Percentiles rank a stretch among this genome's conserved stretches.
These are phyloP conservation scores for Florisuga fusca DNA, from an alignment of 2,797 vertebrate genomes.

Conservation along the genomic window DNA sequence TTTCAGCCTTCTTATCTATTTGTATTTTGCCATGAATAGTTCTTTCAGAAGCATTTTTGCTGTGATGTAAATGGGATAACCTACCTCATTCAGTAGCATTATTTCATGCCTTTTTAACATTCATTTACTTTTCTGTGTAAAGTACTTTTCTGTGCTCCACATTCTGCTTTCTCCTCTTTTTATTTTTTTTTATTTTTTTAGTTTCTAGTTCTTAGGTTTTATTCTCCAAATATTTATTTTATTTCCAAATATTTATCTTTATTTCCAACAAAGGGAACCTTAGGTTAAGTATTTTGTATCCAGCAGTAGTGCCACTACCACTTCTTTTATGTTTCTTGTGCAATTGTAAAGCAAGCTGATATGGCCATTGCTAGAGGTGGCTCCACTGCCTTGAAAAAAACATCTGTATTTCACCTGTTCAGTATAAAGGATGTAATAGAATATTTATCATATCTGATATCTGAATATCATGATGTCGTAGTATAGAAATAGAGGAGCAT, in stretches of 20 bases:
- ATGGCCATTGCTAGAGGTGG: neutral
- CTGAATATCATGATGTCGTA: neutral
- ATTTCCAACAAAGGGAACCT: neutral
- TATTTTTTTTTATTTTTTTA: too few species aligned
- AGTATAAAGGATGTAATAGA: neutral
- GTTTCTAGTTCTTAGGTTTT: neutral
- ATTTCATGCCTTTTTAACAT: neutral
- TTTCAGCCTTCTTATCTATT: neutral
- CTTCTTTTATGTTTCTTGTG: neutral
- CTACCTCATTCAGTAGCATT: neutral
- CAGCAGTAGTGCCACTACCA: neutral
- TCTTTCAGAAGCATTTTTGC: constrained; percentile 4
- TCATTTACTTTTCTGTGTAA: neutral
- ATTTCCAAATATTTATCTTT: too few species aligned
- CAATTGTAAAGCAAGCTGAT: neutral
- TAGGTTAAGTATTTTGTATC: neutral
- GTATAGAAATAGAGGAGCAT: neutral
- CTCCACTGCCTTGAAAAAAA: neutral
- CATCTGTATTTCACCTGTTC: neutral
- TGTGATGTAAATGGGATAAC: neutral
- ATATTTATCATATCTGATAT: neutral
- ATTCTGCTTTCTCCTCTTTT: neutral
- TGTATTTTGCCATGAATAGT: neutral
- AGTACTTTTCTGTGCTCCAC: neutral
- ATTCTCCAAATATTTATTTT: too few species aligned